phyloP scores from a whole-genome alignment of 2,113 vertebrate genomes.

The Dermatemys mawii region DNA sequence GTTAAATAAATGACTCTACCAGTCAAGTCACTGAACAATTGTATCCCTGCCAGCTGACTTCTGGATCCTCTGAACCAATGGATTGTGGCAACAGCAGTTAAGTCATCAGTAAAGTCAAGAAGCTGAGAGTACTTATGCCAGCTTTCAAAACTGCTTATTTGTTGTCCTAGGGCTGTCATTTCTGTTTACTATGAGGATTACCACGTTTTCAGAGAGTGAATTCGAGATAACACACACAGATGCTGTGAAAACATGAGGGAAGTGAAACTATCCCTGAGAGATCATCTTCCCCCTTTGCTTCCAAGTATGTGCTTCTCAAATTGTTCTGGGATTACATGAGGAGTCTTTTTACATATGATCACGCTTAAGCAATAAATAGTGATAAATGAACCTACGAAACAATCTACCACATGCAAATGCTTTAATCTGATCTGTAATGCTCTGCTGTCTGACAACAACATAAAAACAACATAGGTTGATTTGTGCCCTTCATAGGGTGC shows the following conservation, averaged over 20 bases:
- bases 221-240: slow-evolving; percentile 42
- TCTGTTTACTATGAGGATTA: slow-evolving; percentile 50
- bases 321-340: neutral
- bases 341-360: slow-evolving; percentile 9
- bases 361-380: slow-evolving; percentile 5
- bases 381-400: neutral
- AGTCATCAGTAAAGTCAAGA: slow-evolving; percentile 59
- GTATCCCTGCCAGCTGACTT: slow-evolving; percentile 62
- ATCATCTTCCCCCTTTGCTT: slow-evolving; percentile 26
- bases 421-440: slow-evolving; percentile 24
- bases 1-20: slow-evolving; percentile 67
- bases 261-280: neutral
- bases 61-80: slow-evolving; percentile 31
- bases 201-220: slow-evolving; percentile 29
- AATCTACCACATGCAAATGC: neutral
- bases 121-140: slow-evolving; percentile 57
- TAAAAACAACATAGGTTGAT: neutral
- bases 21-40: slow-evolving; percentile 58
- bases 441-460: slow-evolving; percentile 25
- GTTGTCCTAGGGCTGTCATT: slow-evolving; percentile 58
- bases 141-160: slow-evolving; percentile 56
- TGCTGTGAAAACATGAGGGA: slow-evolving; percentile 14
- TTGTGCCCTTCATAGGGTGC: neutral
- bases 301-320: slow-evolving; percentile 35
- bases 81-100: slow-evolving; percentile 68